Evolutionary conservation across 2,888 invertebrate genomes (phyloP).

Genomic region (Leptinotarsa tumamoca): DNA sequence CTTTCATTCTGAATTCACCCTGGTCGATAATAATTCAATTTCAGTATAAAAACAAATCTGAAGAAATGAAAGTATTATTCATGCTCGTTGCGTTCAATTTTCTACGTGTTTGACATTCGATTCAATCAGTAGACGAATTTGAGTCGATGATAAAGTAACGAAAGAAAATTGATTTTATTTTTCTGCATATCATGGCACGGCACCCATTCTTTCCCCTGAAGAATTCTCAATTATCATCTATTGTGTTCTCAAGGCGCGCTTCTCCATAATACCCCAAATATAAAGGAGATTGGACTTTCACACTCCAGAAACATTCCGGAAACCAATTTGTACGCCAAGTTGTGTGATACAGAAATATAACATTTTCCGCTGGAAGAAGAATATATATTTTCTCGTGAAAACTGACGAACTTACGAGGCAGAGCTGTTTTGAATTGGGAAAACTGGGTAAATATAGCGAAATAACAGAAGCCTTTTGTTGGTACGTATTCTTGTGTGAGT

Average conservation of each 20-base stretch:
- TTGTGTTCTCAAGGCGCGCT: neutral
- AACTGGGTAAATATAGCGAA: neutral
- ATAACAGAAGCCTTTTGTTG: slow-evolving; percentile 1
- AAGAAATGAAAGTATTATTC: neutral
- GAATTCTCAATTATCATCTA: slow-evolving; percentile 19
- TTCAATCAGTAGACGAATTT: neutral
- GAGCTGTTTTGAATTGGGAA: neutral
- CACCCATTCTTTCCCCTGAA: neutral
- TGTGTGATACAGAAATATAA: slow-evolving; percentile 8
- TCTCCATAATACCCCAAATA: slow-evolving; percentile 8
- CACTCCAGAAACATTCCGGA: slow-evolving; percentile 2
- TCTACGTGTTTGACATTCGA: slow-evolving; percentile 6
- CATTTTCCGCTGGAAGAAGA: neutral
- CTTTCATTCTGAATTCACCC: neutral
- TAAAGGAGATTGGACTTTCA: slow-evolving; percentile 14
- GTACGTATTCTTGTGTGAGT: neutral
- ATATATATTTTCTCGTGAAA: neutral
- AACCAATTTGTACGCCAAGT: slow-evolving; percentile 14
- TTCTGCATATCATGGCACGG: slow-evolving; percentile 10
- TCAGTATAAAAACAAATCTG: neutral
- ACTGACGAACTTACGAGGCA: neutral
- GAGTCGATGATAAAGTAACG: neutral
- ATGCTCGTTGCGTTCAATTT: slow-evolving; percentile 12
- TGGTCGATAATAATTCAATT: neutral
- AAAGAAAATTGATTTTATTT: slow-evolving; percentile 13